Evolutionary conservation across 2,888 invertebrate genomes (phyloP).

Genomic region (Blastobasis adustella): DNA sequence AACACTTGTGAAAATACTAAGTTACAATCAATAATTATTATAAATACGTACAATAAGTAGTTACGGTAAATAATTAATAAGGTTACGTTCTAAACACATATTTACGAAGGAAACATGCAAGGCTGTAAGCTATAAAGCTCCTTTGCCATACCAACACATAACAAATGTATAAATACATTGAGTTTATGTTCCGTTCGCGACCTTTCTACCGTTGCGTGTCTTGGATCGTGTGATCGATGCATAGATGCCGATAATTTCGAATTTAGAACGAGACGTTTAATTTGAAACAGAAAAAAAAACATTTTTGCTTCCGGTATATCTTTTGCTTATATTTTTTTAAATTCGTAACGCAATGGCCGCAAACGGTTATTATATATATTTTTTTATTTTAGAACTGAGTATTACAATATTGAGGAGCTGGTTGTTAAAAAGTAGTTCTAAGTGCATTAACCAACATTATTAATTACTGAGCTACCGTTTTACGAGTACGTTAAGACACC

Average conservation of each 20-base stretch:
- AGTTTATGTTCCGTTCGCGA: slow-evolving; percentile 31
- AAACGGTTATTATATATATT: slow-evolving; percentile 18
- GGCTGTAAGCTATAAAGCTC: slow-evolving; percentile 16
- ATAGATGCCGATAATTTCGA: background rate
- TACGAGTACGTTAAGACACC: too few relatives aligned
- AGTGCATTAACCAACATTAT: too few relatives aligned
- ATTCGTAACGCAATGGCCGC: slow-evolving; percentile 15
- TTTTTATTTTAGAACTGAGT: slow-evolving; percentile 14
- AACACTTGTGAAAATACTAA: too few relatives aligned
- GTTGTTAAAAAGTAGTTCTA: background rate
- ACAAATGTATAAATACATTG: slow-evolving; percentile 23
- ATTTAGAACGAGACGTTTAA: background rate
- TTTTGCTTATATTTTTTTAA: background rate
- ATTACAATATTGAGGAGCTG: slow-evolving; percentile 14
- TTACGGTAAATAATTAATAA: background rate
- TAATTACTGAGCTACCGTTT: too few relatives aligned
- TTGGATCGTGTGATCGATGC: background rate
- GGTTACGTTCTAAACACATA: slow-evolving; percentile 22
- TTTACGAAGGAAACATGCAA: slow-evolving; percentile 52
- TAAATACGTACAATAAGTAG: too few relatives aligned
- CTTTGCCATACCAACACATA: slow-evolving; percentile 38
- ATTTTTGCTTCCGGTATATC: slow-evolving; percentile 1
- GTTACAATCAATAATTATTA: too few relatives aligned
- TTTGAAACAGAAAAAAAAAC: background rate
- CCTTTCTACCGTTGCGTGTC: slow-evolving; percentile 8